Conservation (phyloP, 2,888 invertebrate species). For the Xylota segnis region DNA sequence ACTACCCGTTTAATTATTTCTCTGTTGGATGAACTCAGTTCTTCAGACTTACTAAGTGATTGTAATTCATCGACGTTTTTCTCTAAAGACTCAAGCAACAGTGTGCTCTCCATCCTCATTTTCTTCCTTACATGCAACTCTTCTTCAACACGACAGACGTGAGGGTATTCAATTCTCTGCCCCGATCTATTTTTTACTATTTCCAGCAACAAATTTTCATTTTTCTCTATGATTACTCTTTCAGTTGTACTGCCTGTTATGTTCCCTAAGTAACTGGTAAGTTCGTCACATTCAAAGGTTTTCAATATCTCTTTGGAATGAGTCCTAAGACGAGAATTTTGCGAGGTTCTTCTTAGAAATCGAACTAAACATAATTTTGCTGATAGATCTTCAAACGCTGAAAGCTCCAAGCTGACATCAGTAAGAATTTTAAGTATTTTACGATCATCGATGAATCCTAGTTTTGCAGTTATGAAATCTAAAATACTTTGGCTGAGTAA, state of each 20-base stretch:
- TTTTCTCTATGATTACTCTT: neutral
- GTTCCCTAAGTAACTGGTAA: neutral
- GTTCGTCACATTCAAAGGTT: conserved; percentile 1
- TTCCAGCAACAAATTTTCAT: conserved; percentile 5
- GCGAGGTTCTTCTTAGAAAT: conserved; percentile 16
- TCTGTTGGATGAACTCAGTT: neutral
- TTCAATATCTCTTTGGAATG: conserved; percentile 28
- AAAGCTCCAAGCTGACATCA: conserved; percentile 9
- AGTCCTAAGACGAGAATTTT: conserved; percentile 21
- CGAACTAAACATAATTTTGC: conserved; percentile 22
- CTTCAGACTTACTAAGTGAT: neutral
- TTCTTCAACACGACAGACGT: neutral
- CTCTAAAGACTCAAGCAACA: conserved; percentile 48
- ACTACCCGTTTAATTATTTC: conserved; percentile 29
- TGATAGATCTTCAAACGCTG: neutral
- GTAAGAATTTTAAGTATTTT: conserved; percentile 33
- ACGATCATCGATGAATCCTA: conserved; percentile 12
- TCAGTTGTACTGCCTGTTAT: neutral
- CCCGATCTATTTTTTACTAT: conserved; percentile 11
- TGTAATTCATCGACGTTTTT: conserved; percentile 10
- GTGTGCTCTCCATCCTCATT: neutral
- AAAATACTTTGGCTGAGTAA: conserved; percentile 41
- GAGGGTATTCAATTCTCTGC: neutral
- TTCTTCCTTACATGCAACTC: conserved; percentile 10
- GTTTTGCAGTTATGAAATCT: conserved; percentile 27